Evolutionary conservation across 2,113 vertebrate species (phyloP).

Genomic region (Epinephelus moara): DNA sequence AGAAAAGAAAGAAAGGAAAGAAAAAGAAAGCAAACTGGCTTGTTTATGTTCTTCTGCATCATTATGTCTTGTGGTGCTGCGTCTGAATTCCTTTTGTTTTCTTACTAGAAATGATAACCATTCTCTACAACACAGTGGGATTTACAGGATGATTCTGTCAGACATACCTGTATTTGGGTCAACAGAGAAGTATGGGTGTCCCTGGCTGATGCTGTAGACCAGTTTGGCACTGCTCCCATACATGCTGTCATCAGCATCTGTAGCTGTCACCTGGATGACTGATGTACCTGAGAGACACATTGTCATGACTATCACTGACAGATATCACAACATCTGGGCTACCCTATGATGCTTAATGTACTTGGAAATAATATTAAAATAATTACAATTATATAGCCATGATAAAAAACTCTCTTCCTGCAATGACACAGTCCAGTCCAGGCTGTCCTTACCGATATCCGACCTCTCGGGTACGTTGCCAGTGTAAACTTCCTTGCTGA

Average conservation of each 20-base stretch:
- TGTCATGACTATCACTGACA: background rate
- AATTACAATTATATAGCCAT: too few relatives aligned
- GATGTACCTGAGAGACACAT: constrained; percentile 87
- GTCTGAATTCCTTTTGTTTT: background rate
- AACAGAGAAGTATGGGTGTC: constrained; percentile 97
- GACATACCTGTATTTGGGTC: constrained; percentile 95
- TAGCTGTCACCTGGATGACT: constrained; percentile 94
- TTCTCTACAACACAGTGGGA: background rate
- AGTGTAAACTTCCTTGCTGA: constrained; percentile 91
- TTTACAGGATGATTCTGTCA: background rate
- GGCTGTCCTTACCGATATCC: constrained; percentile 87
- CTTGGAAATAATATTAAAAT: background rate
- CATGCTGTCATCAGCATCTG: constrained; percentile 95
- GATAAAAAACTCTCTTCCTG: too few relatives aligned
- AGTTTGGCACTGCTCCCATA: constrained; percentile 95
- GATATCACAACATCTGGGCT: background rate
- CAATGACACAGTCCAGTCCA: too few relatives aligned
- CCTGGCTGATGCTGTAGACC: constrained; percentile 96
- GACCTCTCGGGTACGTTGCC: constrained; percentile 94
- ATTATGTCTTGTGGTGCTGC: too few relatives aligned
- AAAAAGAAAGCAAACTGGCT: too few relatives aligned
- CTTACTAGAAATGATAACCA: background rate
- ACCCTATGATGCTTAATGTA: background rate
- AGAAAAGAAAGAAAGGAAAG: too few relatives aligned
- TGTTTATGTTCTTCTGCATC: background rate